Conservation (phyloP, 2,113 vertebrate genomes). For the Columba livia region DNA sequence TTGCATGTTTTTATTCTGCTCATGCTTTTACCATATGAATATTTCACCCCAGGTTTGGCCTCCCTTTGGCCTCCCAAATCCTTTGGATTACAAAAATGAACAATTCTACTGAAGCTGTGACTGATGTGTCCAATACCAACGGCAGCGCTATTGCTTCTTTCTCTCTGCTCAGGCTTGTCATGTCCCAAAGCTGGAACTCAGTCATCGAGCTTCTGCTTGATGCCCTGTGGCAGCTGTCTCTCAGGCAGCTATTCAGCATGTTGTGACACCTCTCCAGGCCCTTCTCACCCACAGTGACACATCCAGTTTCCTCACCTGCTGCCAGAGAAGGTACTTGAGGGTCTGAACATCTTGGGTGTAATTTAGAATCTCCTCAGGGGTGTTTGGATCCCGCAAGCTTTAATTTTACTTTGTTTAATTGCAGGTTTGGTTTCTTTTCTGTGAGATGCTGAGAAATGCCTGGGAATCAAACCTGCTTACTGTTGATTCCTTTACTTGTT, state of each 20-base stretch:
- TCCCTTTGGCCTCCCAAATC: no score
- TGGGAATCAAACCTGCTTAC: neutral
- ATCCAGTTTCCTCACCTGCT: neutral
- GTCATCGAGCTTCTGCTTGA: neutral
- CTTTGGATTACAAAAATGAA: neutral
- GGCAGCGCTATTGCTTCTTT: neutral
- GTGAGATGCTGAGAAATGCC: neutral
- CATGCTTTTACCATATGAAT: neutral
- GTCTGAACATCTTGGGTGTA: slow-evolving; percentile 19
- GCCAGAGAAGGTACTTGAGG: neutral
- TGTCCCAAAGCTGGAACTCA: neutral
- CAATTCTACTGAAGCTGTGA: neutral
- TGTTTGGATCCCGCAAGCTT: neutral
- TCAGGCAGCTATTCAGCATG: neutral
- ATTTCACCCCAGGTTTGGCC: neutral
- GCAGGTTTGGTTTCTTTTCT: neutral
- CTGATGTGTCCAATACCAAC: neutral
- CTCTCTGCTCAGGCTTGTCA: neutral
- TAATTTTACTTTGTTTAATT: slow-evolving; percentile 32
- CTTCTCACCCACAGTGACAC: neutral
- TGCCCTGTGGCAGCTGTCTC: neutral
- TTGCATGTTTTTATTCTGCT: neutral
- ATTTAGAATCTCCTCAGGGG: slow-evolving; percentile 28
- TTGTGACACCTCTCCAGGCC: neutral
- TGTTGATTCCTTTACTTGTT: neutral